Evolutionary conservation across 2,888 invertebrate genomes (phyloP).

Genomic region (Drosophila macrospina): DNA sequence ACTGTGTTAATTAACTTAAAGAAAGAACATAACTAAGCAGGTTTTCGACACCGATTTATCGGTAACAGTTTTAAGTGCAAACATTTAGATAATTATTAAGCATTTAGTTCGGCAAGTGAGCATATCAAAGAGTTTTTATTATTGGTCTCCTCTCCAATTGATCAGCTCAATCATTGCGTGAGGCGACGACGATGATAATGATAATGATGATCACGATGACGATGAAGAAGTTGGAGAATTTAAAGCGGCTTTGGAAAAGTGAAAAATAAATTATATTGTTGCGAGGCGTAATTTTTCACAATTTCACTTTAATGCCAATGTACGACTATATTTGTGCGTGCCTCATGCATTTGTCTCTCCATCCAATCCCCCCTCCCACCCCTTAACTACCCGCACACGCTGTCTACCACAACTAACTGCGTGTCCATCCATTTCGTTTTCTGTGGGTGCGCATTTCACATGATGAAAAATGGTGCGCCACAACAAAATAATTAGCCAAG

Average conservation of each 20-base stretch:
- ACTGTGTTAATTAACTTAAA: background rate
- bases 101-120: background rate
- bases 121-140: background rate
- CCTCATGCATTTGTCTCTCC: slow-evolving; percentile 20
- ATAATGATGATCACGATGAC: background rate
- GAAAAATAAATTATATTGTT: slow-evolving; percentile 62
- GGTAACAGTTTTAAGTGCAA: background rate
- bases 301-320: slow-evolving; percentile 69
- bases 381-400: background rate
- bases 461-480: slow-evolving; percentile 19
- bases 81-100: background rate
- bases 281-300: slow-evolving; percentile 53
- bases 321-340: slow-evolving; percentile 61
- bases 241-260: slow-evolving; percentile 58
- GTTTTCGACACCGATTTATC: background rate
- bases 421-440: slow-evolving; percentile 39
- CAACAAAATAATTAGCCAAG: slow-evolving; percentile 19
- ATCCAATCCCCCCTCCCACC: background rate
- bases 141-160: slow-evolving; percentile 46
- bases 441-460: slow-evolving; percentile 49
- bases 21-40: no score
- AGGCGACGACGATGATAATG: background rate
- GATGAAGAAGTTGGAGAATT: slow-evolving; percentile 32
- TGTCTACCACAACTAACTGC: slow-evolving; percentile 15
- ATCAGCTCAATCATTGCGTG: slow-evolving; percentile 36